Evolutionary conservation across 2,113 vertebrate species (phyloP).

Genomic region (Tachysurus fulvidraco): DNA sequence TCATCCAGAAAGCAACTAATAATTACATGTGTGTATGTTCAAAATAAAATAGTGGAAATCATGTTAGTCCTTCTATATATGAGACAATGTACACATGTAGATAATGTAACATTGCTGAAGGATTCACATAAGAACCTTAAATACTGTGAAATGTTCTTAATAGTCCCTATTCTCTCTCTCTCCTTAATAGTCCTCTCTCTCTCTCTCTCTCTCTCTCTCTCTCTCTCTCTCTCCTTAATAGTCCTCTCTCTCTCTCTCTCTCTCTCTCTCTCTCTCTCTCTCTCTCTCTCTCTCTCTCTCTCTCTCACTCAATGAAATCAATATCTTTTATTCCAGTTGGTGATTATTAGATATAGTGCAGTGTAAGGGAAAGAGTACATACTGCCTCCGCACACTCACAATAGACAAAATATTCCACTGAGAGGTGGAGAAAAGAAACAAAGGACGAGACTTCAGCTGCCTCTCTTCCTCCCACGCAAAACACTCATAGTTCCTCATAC

Average conservation of each 20-base stretch:
- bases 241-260: neutral
- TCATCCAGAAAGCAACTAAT: neutral
- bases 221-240: too few relatives aligned
- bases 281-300: too few relatives aligned
- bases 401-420: slow-evolving; percentile 27
- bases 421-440: slow-evolving; percentile 23
- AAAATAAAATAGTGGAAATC: neutral
- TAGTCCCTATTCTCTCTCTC: too few relatives aligned
- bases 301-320: neutral
- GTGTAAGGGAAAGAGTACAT: slow-evolving; percentile 19
- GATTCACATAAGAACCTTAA: neutral
- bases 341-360: slow-evolving; percentile 3
- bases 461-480: slow-evolving; percentile 39
- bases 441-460: slow-evolving; percentile 17
- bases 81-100: neutral
- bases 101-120: neutral
- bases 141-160: neutral
- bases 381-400: slow-evolving; percentile 29
- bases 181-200: too few relatives aligned
- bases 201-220: too few relatives aligned
- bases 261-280: neutral
- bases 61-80: neutral
- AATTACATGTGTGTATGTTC: neutral
- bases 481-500: slow-evolving; percentile 39
- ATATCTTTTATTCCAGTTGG: neutral